Percentiles rank a stretch among this genome's conserved stretches.
Conservation (phyloP, 2,797 vertebrate genomes). For the Oreochromis mossambicus region DNA sequence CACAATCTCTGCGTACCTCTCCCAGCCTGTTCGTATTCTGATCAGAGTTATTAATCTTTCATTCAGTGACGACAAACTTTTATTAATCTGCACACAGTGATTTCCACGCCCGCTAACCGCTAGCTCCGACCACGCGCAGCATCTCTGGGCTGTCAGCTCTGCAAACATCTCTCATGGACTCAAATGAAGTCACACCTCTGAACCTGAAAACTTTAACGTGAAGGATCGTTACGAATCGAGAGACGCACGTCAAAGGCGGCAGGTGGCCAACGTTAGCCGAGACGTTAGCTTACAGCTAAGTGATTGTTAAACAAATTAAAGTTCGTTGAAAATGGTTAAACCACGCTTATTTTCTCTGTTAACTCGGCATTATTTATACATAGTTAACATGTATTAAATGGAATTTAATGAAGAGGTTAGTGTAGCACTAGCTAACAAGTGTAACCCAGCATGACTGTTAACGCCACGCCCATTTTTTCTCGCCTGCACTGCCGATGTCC, state of each 20-base stretch:
- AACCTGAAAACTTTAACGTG: not conserved
- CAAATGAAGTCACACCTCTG: not conserved
- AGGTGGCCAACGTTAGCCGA: rapidly evolving
- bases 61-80: not conserved
- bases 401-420: not conserved
- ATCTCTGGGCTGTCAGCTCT: not conserved
- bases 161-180: not conserved
- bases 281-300: not conserved
- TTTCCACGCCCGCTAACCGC: rapidly evolving
- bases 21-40: not conserved
- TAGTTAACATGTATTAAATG: not conserved
- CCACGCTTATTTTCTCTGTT: not conserved
- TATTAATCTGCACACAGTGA: not conserved
- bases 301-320: not conserved
- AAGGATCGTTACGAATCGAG: rapidly evolving
- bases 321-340: not conserved
- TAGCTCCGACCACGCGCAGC: not conserved
- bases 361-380: not conserved
- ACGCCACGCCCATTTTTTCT: not conserved
- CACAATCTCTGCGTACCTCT: not conserved
- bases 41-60: not conserved
- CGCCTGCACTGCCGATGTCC: not conserved
- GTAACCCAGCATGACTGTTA: not conserved
- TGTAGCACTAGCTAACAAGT: not conserved
- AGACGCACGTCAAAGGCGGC: not conserved